Conservation (phyloP, 2,888 invertebrate genomes). For the Drosophila longiperda region DNA sequence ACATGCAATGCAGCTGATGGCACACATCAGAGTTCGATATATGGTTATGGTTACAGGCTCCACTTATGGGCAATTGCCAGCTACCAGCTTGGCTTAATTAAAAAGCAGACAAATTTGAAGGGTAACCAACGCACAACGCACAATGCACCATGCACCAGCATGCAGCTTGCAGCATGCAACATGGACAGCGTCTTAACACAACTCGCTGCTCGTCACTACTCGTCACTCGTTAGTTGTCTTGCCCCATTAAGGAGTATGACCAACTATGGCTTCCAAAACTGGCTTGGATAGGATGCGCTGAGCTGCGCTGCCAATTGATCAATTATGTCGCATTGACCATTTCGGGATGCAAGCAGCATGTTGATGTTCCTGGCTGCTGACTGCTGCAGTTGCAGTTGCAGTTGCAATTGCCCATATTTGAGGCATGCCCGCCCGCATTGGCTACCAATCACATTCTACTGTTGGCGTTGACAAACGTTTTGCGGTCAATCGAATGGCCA, state of each 20-base stretch:
- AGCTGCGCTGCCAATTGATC: slow-evolving; percentile 64
- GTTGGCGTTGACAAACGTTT: slow-evolving; percentile 56
- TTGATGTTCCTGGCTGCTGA: slow-evolving; percentile 22
- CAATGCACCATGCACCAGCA: neutral
- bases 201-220: slow-evolving; percentile 12
- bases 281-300: slow-evolving; percentile 50
- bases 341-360: slow-evolving; percentile 40
- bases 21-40: slow-evolving; percentile 45
- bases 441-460: slow-evolving; percentile 61
- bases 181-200: neutral
- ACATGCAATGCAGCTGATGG: slow-evolving; percentile 52
- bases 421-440: slow-evolving; percentile 65
- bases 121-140: slow-evolving; percentile 22
- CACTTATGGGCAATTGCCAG: slow-evolving; percentile 45
- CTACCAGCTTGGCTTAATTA: slow-evolving; percentile 62
- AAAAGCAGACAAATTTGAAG: slow-evolving; percentile 53
- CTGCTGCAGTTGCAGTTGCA: slow-evolving; percentile 5
- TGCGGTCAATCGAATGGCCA: slow-evolving; percentile 70
- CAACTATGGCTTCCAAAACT: slow-evolving; percentile 51
- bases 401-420: slow-evolving; percentile 53
- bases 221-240: slow-evolving; percentile 31
- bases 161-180: neutral
- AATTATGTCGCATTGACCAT: slow-evolving; percentile 65
- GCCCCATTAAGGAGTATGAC: slow-evolving; percentile 44
- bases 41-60: slow-evolving; percentile 35